phyloP scores from a whole-genome alignment of 2,888 invertebrate genomes.

The Ormia ochracea region DNA sequence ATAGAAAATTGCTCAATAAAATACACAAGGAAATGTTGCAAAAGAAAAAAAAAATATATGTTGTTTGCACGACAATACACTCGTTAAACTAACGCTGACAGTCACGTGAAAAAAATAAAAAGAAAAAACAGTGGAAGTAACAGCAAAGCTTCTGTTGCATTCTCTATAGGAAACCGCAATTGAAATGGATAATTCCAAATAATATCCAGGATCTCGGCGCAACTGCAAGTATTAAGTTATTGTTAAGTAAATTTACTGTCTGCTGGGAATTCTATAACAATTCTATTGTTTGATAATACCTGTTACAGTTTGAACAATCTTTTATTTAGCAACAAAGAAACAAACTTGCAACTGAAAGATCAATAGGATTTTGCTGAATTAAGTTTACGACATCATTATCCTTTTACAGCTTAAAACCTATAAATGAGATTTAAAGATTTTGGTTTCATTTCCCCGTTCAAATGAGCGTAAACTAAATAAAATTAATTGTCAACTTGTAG shows the following conservation, averaged over 20 bases:
- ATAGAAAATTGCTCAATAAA: conserved; percentile 53
- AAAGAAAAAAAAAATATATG: conserved; percentile 10
- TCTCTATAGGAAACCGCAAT: conserved; percentile 28
- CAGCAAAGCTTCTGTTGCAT: not conserved
- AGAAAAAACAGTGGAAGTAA: not conserved
- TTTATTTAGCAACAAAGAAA: not conserved
- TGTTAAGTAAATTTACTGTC: conserved; percentile 2
- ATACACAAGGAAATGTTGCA: conserved; percentile 57
- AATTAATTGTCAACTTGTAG: too few relatives aligned
- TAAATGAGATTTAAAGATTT: too few relatives aligned
- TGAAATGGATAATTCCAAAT: conserved; percentile 47
- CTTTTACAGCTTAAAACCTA: too few relatives aligned
- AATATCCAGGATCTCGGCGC: not conserved
- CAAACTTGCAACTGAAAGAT: conserved; percentile 15
- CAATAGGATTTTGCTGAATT: conserved; percentile 13
- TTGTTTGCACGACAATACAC: not conserved
- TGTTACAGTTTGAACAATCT: not conserved
- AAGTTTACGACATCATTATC: not conserved
- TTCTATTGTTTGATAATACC: conserved; percentile 13
- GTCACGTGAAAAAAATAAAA: not conserved
- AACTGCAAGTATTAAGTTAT: conserved; percentile 1
- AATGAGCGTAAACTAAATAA: too few relatives aligned
- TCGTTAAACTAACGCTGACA: not conserved
- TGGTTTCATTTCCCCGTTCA: too few relatives aligned
- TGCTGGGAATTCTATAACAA: not conserved